A percentile compares a stretch with the other conserved stretches of the same genome.
phyloP scores from a whole-genome alignment of 1,140 invertebrate genomes.

The Gyrodactylus bullatarudis region DNA sequence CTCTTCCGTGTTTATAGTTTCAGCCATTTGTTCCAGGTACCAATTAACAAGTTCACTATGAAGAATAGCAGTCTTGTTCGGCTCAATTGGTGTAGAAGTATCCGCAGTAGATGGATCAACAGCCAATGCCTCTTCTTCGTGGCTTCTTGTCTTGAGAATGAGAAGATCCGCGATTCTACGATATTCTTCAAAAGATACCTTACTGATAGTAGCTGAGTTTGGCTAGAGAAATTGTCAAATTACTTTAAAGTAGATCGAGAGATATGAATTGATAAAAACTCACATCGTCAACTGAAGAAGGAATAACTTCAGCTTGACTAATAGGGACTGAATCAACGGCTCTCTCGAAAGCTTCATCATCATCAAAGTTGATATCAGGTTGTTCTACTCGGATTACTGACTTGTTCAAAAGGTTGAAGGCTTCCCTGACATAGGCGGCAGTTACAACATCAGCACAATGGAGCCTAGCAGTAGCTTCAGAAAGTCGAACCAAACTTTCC shows the following conservation, averaged over 20 bases:
- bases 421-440: conserved; percentile 49
- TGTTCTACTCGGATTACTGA: conserved; percentile 90
- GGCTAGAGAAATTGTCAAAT: background rate
- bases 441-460: conserved; percentile 54
- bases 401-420: conserved; percentile 67
- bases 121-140: conserved; percentile 32
- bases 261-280: background rate
- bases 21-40: conserved; percentile 61
- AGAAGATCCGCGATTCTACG: conserved; percentile 62
- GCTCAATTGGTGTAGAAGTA: background rate
- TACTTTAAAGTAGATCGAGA: background rate
- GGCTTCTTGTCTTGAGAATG: conserved; percentile 46
- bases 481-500: conserved; percentile 73
- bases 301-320: background rate
- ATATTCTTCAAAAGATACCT: conserved; percentile 48
- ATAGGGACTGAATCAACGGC: background rate
- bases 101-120: conserved; percentile 13
- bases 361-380: conserved; percentile 67
- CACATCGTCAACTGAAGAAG: background rate
- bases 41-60: conserved; percentile 55
- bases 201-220: conserved; percentile 12
- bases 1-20: conserved; percentile 53
- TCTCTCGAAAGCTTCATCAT: conserved; percentile 25
- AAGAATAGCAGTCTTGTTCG: conserved; percentile 27
- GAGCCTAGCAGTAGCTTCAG: conserved; percentile 75